phyloP scores from a whole-genome alignment of 2,888 invertebrate genomes.

The Ischnura elegans region DNA sequence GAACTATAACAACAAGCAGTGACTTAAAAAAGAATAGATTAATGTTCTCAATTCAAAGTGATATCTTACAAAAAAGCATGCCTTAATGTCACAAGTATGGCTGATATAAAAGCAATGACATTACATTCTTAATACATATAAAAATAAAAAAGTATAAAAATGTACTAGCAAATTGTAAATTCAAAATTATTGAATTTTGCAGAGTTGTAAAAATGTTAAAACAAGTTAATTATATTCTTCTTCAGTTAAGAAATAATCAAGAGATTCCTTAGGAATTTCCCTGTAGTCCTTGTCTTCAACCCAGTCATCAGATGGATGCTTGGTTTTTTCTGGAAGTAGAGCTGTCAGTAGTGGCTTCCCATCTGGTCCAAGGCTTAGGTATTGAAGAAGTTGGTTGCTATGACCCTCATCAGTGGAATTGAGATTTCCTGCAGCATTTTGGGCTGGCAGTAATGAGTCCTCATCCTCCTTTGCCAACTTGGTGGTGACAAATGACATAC shows the following conservation, averaged over 20 bases:
- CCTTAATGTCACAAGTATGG: not conserved
- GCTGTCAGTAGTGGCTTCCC: slow-evolving; percentile 83
- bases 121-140: not conserved
- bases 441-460: slow-evolving; percentile 81
- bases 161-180: not conserved
- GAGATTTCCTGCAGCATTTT: slow-evolving; percentile 81
- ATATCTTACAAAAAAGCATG: not conserved
- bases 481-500: slow-evolving; percentile 70
- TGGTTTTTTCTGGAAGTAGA: slow-evolving; percentile 79
- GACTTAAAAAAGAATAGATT: not conserved
- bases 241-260: slow-evolving; percentile 48
- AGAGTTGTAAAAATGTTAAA: not conserved
- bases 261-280: slow-evolving; percentile 51
- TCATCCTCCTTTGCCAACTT: slow-evolving; percentile 60
- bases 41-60: not conserved
- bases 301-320: slow-evolving; percentile 76
- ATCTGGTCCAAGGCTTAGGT: slow-evolving; percentile 82
- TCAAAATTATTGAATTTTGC: not conserved
- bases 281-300: slow-evolving; percentile 66
- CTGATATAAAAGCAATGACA: not conserved
- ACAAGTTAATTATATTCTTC: not conserved
- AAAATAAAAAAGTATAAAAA: slow-evolving; percentile 24
- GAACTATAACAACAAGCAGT: not conserved
- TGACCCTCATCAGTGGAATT: slow-evolving; percentile 84
- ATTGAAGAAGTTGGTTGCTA: slow-evolving; percentile 80